Evolutionary conservation across 2,797 vertebrate genomes (phyloP).

Genomic region (Trematomus bernacchii): DNA sequence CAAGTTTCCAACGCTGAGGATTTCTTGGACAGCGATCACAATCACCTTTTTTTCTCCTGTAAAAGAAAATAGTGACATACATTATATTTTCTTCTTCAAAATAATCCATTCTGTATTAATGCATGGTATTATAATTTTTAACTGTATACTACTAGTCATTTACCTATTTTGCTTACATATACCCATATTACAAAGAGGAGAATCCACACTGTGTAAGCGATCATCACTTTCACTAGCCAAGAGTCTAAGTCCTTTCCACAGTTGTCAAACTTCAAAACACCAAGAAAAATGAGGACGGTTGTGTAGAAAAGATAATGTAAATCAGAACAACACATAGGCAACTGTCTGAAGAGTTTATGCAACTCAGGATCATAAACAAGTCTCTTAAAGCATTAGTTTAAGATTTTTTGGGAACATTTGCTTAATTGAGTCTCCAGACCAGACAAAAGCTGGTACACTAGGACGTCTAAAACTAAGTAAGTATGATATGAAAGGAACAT

Average conservation of each 20-base stretch:
- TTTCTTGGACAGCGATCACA: neutral
- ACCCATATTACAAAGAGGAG: conserved; percentile 33
- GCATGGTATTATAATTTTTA: neutral
- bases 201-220: conserved; percentile 46
- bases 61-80: neutral
- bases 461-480: too few relatives aligned
- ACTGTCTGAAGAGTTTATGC: neutral
- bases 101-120: neutral
- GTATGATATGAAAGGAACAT: too few relatives aligned
- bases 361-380: too few relatives aligned
- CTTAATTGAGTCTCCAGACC: neutral
- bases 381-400: too few relatives aligned
- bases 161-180: conserved; percentile 22
- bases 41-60: neutral
- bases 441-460: neutral
- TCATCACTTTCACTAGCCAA: conserved; percentile 46
- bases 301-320: conserved; percentile 27
- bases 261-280: neutral
- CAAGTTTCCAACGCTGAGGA: conserved; percentile 16
- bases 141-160: neutral
- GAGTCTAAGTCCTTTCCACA: fast-evolving
- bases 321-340: neutral
- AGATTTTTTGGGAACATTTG: neutral
- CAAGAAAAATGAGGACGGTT: conserved; percentile 60
- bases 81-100: neutral